Conservation (phyloP, 2,113 vertebrate species). For the Grantiella picta region DNA sequence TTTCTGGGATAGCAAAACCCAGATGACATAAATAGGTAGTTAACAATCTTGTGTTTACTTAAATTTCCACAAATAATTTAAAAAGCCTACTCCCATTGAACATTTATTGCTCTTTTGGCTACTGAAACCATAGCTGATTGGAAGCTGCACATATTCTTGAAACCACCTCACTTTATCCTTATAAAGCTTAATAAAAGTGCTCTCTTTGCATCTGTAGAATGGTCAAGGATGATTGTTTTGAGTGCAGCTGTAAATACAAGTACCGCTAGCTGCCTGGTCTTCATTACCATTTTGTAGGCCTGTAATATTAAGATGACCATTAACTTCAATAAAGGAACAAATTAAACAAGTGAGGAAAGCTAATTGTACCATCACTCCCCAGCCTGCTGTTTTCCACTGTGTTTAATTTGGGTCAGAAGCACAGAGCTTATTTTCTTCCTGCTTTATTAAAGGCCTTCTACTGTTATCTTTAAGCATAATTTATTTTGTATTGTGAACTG, state of each 20-base stretch:
- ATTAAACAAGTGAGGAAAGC: not conserved
- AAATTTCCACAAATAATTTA: not conserved
- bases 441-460: not conserved
- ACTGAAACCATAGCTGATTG: not conserved
- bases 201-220: not conserved
- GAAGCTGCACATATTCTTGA: not conserved
- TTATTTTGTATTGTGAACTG: not conserved
- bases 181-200: not conserved
- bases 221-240: not conserved
- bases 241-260: not conserved
- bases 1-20: not conserved
- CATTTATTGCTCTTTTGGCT: not conserved
- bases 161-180: not conserved
- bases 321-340: not conserved
- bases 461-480: not conserved
- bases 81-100: not conserved
- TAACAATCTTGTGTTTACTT: not conserved
- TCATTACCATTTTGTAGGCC: not conserved
- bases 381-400: not conserved
- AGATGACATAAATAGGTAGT: not conserved
- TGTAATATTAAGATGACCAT: not conserved
- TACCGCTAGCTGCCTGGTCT: not conserved
- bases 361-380: not conserved
- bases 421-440: not conserved
- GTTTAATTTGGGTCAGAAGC: not conserved